Base-by-base conservation (phyloP, 2,113 vertebrate species). In the Anseranas semipalmata region DNA sequence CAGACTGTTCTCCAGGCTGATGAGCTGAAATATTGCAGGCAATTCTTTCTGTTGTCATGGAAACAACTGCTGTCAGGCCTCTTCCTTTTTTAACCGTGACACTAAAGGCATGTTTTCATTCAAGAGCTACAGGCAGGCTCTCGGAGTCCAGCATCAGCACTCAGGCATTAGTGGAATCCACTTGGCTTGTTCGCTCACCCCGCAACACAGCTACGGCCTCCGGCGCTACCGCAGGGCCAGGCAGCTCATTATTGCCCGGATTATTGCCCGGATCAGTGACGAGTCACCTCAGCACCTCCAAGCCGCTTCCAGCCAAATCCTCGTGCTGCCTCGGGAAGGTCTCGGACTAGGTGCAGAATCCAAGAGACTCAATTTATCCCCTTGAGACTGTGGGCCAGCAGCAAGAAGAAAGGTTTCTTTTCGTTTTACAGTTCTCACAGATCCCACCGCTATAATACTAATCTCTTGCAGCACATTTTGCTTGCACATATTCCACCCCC, bases 41-140 rank as follows among this genome's bases (percentile, higher is more conserved):
- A 94, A 94, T 87, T 98, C 96, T 97, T 94, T 72, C 73, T 82
- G 97, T 98, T 97, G 96, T 95, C 97, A 98, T 97, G 95, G 98
- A 95, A 98, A 98, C 95, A 65, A 66, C 63, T 62, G 79, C 94
- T 96, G 74, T 82, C 87, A 96, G 93, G 80, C 84, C 87, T 95
- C 95, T 91, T 80, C 77, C 74, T 88, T 78, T 95, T 94, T 82
- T 83, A 79, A 63, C 83, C 8, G 4, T 96, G 95, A 90, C 95
- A 95, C 93, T 89, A 76, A 94, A 95, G 93, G 90, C 85, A 95
- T 53, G 66, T 75, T 93, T 90, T 58, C 92, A 87, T 89, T 63
- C 79, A 76, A 17, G 81, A 92, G 80, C 82, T 83, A 37, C 16
- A 5, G 6, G 95, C 85, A 92, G 56, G n/a, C 39, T 93, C 87